Conservation (phyloP, 2,888 invertebrate genomes). For the Eudasyphora cyanicolor region DNA sequence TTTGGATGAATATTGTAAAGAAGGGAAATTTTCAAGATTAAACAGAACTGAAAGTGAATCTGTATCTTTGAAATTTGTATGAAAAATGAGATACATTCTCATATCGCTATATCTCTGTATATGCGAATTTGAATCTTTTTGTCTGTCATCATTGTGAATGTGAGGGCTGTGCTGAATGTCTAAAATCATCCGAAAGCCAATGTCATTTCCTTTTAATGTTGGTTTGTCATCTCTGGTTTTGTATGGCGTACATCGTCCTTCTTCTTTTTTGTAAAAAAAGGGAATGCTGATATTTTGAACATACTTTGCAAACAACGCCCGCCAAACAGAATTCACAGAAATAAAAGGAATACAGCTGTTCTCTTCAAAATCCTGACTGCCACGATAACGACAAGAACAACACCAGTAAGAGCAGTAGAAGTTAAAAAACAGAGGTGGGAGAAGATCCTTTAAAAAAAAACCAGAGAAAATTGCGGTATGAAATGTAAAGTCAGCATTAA, state of each 20-base stretch:
- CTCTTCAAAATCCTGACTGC: background rate
- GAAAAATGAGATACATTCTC: no score
- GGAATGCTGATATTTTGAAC: conserved; percentile 10
- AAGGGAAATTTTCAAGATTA: background rate
- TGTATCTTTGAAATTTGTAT: no score
- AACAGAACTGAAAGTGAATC: background rate
- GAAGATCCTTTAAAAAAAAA: background rate
- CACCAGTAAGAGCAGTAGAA: no score
- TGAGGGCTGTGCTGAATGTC: background rate
- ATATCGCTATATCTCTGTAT: background rate
- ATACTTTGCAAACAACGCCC: background rate
- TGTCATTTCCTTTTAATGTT: conserved; percentile 47
- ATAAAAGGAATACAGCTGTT: conserved; percentile 10
- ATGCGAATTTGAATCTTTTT: background rate
- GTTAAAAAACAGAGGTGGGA: background rate
- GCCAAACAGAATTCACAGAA: background rate
- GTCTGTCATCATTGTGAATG: background rate
- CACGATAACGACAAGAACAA: background rate
- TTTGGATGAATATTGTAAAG: background rate
- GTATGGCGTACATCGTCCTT: background rate
- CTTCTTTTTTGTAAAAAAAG: conserved; percentile 39
- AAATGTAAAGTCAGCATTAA: conserved; percentile 19
- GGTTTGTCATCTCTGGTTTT: conserved; percentile 32
- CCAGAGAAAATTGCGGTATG: conserved; percentile 15
- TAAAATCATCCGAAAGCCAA: conserved; percentile 46